A percentile compares a stretch with the other conserved stretches of the same genome.
Evolutionary conservation across 2,113 vertebrate genomes (phyloP).

Genomic region (Ellobius talpinus): DNA sequence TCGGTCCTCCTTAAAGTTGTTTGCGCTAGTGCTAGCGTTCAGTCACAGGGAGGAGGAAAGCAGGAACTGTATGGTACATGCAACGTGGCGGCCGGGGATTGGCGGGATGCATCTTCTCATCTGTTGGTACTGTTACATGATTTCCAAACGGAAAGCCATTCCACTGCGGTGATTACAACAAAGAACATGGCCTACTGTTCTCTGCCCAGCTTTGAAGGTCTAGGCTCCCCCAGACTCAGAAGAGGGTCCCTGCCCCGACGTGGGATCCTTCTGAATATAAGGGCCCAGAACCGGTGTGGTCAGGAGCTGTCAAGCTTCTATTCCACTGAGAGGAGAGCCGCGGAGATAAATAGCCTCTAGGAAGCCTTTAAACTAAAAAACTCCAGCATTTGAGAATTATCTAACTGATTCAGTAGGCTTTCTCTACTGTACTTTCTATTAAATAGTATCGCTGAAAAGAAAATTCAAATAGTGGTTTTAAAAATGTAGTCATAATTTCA

Average conservation of each 20-base stretch:
- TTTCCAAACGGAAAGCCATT: no score
- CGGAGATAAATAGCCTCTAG: neutral
- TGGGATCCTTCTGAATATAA: neutral
- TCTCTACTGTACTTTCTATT: conserved; percentile 21
- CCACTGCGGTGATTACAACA: neutral
- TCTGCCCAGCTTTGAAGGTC: neutral
- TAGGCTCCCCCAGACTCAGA: neutral
- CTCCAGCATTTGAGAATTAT: conserved; percentile 36
- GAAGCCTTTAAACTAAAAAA: neutral
- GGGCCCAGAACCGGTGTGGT: neutral
- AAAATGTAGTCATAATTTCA: conserved; percentile 44
- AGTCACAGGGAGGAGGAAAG: neutral
- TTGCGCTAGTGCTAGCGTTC: neutral
- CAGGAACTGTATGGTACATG: neutral
- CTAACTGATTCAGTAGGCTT: conserved; percentile 4
- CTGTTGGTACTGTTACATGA: neutral
- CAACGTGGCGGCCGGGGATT: rapidly evolving
- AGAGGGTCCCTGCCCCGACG: no score
- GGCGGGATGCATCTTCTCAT: neutral
- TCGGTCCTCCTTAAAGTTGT: neutral
- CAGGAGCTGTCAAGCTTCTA: neutral
- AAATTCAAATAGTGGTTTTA: conserved; percentile 67
- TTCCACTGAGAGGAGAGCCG: neutral
- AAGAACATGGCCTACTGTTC: no score
- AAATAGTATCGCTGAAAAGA: conserved; percentile 40